phyloP scores from a whole-genome alignment of 2,888 invertebrate genomes.

The Crematogaster levior region DNA sequence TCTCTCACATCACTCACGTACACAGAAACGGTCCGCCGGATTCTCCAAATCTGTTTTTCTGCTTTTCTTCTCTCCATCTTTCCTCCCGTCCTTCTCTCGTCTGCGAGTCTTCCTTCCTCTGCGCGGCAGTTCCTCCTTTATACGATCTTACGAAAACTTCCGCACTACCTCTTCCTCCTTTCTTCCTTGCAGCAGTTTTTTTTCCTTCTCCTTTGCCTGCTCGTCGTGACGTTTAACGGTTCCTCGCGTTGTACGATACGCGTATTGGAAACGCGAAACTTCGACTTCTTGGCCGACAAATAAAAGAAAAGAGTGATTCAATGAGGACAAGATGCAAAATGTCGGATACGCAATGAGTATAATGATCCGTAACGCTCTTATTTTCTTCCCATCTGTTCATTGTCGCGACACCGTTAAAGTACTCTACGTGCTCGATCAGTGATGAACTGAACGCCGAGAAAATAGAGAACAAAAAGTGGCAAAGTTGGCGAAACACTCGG shows the following conservation, averaged over 20 bases:
- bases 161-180: constrained; percentile 55
- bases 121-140: constrained; percentile 60
- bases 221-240: constrained; percentile 55
- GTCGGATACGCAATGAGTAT: constrained; percentile 4
- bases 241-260: constrained; percentile 36
- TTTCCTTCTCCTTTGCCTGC: constrained; percentile 60
- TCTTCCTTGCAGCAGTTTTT: constrained; percentile 64
- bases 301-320: constrained; percentile 30
- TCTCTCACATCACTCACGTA: constrained; percentile 33
- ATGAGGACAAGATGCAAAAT: background rate
- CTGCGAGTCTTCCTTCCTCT: constrained; percentile 45
- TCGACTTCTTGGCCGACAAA: constrained; percentile 49
- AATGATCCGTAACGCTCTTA: constrained; percentile 3
- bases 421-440: constrained; percentile 23
- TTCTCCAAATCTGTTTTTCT: constrained; percentile 55
- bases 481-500: constrained; percentile 38
- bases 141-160: constrained; percentile 72
- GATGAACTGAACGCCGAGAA: constrained; percentile 4
- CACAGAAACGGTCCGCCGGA: constrained; percentile 56
- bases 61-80: constrained; percentile 40
- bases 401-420: background rate
- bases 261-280: constrained; percentile 55
- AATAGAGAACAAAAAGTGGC: background rate
- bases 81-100: background rate
- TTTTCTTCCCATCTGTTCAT: background rate